Evolutionary conservation across 2,797 vertebrate species (phyloP), one percentile per base, ranked within the genome.

Genomic region (Kryptolebias ocellatus): DNA sequence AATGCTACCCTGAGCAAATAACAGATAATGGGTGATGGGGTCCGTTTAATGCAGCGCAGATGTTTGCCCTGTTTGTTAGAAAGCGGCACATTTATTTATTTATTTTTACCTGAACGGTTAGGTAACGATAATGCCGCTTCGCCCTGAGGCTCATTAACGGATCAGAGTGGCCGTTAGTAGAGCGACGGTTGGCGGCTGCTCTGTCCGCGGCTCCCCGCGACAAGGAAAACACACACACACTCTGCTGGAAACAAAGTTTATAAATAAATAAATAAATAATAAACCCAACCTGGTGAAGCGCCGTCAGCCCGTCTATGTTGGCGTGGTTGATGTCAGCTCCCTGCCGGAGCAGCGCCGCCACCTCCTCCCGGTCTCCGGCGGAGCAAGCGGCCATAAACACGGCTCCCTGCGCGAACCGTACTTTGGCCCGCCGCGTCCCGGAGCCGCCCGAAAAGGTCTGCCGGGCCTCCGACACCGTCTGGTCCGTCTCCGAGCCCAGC

Each of bases 341-440:
- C 83, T 94, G 94, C 10, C 91, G 84, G 70, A 95, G 91, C 56
- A 95, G 89, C 46, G 84, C 90, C 20, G 93, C 91, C 69, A 95
- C 94, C 93, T 95, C 95, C 64, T 95, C 95, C 83, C 79, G 92
- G 92, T 95, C 95, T 63, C 94, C 95, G 80, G 94, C 93, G 73
- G 94, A 95, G 84, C 95, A 95, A 69, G 94, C 94, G 70, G 95
- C 95, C 95, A 95, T 95, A 64, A 95, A 95, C 87, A 95, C 95
- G 1, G 95, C 95, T 57, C 95, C 95, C 60, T 95, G 94, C 9
- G 93, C 93, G 87, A 95, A 95, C 42, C 94, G 93, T 45, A 95
- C 95, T 69, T 87, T 90, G 31, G 92, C 81, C 52, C 93, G 84
- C 57, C 91, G 88, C 62, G 87, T 84, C 74, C 70, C 85, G 24